Evolutionary conservation across 2,797 vertebrate genomes (phyloP), one percentile per base, ranked within the genome.

Genomic region (Choloepus didactylus): DNA sequence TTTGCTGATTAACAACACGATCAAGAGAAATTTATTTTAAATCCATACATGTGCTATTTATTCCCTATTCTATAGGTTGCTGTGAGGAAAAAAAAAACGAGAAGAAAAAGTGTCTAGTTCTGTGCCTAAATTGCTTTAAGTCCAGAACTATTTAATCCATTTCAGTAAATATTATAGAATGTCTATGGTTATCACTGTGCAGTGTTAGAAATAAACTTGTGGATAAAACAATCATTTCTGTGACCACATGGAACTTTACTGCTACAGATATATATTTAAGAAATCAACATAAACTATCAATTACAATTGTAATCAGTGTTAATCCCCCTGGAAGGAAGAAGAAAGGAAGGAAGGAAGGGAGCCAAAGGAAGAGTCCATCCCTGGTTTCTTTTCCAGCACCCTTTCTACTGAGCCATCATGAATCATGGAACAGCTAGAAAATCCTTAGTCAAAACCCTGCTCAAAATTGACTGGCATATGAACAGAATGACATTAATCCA

Each of bases 401-500:
- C 54, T 76, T 76, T 56, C 9, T 15, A 49, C 19, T n/a, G 19
- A 80, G 31, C 14, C 66, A 51, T 25, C 21, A n/a, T 9, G 70
- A 83, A 56, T 62, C 6, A 73, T 31, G 2, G 2, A 79, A 18
- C 16, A 31, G 5, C 60, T 89, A 81, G 38, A 64, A 94, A 81
- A 49, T 38, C 46, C 44, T 62, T 31, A 76, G 70, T n/a, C 73
- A 94, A 64, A 29, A 56, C 6, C 35, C 4, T 82, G 14, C 31
- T 59, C 41, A 27, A 90, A 85, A 85, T 16, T 80, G 31, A 31
- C 54, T 72, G 15, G 29, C 29, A 51, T 44, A 35, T 31, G 41
- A 85, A 91, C 12, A 89, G 59, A 96, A 73, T 79, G 41, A 31
- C 27, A 77, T 84, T 54, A 76, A 60, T 81, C 19, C 51, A 73